phyloP scores from a whole-genome alignment of 2,113 vertebrate species.

The Hippoglossus stenolepis region DNA sequence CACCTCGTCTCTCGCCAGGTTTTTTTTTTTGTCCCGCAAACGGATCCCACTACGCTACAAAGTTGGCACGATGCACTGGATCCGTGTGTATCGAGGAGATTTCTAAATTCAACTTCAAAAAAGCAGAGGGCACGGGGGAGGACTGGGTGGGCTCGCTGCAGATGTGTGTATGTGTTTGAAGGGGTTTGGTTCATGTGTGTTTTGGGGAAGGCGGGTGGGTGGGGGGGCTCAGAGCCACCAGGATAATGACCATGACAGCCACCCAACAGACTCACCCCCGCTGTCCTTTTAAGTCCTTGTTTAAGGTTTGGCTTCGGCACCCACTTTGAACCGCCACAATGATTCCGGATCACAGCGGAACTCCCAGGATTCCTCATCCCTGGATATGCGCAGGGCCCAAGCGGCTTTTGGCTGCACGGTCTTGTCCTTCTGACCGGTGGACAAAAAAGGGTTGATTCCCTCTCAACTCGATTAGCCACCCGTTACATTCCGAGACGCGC shows the following conservation, averaged over 20 bases:
- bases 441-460: conserved; percentile 32
- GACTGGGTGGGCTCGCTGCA: conserved; percentile 72
- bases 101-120: conserved; percentile 71
- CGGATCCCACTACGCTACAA: conserved; percentile 45
- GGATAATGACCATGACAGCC: conserved; percentile 72
- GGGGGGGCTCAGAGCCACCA: conserved; percentile 31
- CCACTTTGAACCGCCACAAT: conserved; percentile 81
- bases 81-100: conserved; percentile 62
- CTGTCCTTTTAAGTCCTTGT: conserved; percentile 77
- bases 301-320: conserved; percentile 79
- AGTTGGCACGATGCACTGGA: conserved; percentile 51
- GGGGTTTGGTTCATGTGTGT: conserved; percentile 46
- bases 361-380: conserved; percentile 51
- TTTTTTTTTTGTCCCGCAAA: conserved; percentile 57
- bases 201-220: conserved; percentile 8
- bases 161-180: conserved; percentile 61
- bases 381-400: conserved; percentile 37
- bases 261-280: conserved; percentile 48
- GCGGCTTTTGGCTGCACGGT: conserved; percentile 51
- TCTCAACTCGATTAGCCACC: conserved; percentile 45
- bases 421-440: conserved; percentile 45
- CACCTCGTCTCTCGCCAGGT: conserved; percentile 51
- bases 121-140: conserved; percentile 44
- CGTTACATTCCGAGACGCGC: conserved; percentile 32
- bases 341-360: conserved; percentile 63